Percentiles rank a stretch among this genome's conserved stretches.
Evolutionary conservation across 2,797 vertebrate genomes (phyloP).

Genomic region (Sphenopsis melanotis): DNA sequence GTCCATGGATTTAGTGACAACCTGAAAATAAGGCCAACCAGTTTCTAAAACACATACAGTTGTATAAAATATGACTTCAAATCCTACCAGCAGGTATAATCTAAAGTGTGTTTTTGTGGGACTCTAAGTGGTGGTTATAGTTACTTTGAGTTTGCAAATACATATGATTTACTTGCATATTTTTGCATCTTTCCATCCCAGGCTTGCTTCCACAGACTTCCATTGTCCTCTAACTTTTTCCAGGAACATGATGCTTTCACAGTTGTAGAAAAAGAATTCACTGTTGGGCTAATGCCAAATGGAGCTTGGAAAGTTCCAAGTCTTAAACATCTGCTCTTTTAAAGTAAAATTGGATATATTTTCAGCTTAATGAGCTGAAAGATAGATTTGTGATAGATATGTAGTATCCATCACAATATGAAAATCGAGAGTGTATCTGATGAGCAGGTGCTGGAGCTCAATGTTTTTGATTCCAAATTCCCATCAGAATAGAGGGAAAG

Average conservation of each 20-base stretch:
- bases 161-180: not conserved
- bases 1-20: not conserved
- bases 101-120: not conserved
- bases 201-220: not conserved
- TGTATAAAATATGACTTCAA: not conserved
- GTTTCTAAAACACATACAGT: not conserved
- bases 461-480: not conserved
- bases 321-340: slow-evolving; percentile 48
- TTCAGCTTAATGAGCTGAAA: slow-evolving; percentile 15
- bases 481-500: not conserved
- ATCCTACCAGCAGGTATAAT: not conserved
- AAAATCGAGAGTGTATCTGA: not conserved
- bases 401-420: not conserved
- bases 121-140: not conserved
- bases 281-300: slow-evolving; percentile 20
- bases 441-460: not conserved
- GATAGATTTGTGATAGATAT: not conserved
- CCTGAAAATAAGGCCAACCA: not conserved
- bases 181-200: not conserved
- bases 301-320: not conserved
- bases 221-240: not conserved
- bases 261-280: slow-evolving; percentile 19
- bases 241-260: slow-evolving; percentile 1
- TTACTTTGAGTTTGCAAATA: not conserved
- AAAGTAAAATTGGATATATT: not conserved